Evolutionary conservation across 2,797 vertebrate species (phyloP).

Genomic region (Perodicticus potto): DNA sequence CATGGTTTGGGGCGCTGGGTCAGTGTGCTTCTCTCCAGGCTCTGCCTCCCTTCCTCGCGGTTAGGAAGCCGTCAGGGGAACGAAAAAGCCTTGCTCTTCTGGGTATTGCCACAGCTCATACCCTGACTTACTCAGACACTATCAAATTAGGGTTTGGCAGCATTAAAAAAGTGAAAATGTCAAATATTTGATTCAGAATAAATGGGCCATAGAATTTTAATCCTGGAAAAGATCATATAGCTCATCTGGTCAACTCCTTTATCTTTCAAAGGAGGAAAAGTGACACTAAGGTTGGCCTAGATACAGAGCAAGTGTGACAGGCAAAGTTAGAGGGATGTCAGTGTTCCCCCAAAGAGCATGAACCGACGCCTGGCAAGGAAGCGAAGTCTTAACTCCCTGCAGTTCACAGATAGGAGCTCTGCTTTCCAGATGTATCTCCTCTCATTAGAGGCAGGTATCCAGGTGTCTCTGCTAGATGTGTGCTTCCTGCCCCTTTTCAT

Average conservation of each 20-base stretch:
- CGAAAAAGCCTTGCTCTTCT: neutral
- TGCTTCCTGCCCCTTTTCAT: neutral
- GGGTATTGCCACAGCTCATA: neutral
- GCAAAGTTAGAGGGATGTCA: neutral
- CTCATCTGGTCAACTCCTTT: neutral
- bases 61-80: neutral
- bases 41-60: neutral
- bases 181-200: neutral
- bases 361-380: neutral
- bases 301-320: neutral
- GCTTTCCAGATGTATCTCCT: neutral
- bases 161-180: neutral
- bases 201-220: neutral
- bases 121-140: fast-evolving
- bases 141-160: neutral
- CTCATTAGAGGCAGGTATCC: neutral
- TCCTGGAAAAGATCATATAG: neutral
- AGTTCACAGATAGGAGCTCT: neutral
- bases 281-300: neutral
- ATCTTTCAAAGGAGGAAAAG: neutral
- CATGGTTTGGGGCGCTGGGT: neutral
- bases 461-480: neutral
- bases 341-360: neutral
- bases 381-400: neutral
- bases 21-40: neutral